phyloP scores from a whole-genome alignment of 2,797 vertebrate species.

The Danio tinwini region DNA sequence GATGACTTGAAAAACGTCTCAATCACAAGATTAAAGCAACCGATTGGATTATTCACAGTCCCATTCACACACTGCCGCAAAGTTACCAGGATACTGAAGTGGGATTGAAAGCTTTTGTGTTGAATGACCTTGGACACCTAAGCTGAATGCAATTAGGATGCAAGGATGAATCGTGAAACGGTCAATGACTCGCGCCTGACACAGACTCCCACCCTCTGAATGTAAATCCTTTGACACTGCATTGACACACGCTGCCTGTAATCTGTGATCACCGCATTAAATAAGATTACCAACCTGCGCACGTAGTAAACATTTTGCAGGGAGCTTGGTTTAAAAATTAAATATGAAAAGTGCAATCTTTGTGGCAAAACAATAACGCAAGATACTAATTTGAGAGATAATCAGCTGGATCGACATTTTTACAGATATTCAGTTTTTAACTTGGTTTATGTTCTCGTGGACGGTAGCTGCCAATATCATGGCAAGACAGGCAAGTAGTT shows the following conservation, averaged over 20 bases:
- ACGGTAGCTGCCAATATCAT: too few relatives aligned
- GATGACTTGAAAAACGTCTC: conserved; percentile 45
- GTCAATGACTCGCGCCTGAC: conserved; percentile 41
- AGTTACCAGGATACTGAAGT: conserved; percentile 40
- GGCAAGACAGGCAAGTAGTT: too few relatives aligned
- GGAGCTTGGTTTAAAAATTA: background rate
- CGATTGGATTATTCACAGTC: conserved; percentile 44
- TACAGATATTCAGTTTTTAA: background rate
- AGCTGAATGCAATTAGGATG: conserved; percentile 59
- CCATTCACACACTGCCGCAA: conserved; percentile 34
- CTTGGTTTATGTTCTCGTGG: background rate
- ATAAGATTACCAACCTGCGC: background rate
- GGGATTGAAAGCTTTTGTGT: conserved; percentile 42
- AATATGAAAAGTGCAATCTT: background rate
- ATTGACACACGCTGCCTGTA: conserved; percentile 31
- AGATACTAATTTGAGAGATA: background rate
- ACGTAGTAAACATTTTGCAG: background rate
- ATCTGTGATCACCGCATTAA: conserved; percentile 14
- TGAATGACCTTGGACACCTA: conserved; percentile 60
- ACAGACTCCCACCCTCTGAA: conserved; percentile 28
- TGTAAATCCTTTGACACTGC: conserved; percentile 44
- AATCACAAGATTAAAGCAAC: conserved; percentile 47
- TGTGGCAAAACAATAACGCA: background rate
- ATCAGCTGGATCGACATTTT: background rate
- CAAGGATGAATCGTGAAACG: conserved; percentile 27